phyloP scores from a whole-genome alignment of 2,888 invertebrate species.

The Calameuta pallipes region DNA sequence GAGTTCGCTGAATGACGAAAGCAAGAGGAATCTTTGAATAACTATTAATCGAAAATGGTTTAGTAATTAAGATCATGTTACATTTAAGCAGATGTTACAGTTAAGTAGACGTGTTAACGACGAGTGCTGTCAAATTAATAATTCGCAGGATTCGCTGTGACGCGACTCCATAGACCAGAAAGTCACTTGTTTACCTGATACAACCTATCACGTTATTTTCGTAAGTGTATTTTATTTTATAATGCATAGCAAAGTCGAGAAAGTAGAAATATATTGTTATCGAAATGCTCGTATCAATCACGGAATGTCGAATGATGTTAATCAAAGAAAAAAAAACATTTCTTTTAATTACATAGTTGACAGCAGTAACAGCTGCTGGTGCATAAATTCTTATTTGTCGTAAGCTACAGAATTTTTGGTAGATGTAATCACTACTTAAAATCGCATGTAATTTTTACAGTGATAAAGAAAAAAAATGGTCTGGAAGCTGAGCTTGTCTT shows the following conservation, averaged over 20 bases:
- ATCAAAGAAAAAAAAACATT: not conserved
- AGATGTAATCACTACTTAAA: not conserved
- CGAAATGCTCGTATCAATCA: too few species aligned
- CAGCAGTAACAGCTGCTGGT: not conserved
- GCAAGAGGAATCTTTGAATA: not conserved
- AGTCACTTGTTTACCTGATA: not conserved
- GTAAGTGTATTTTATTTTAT: not conserved
- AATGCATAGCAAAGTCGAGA: not conserved
- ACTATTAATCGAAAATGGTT: not conserved
- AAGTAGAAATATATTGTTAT: too few species aligned
- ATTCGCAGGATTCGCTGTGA: not conserved
- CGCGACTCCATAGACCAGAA: not conserved
- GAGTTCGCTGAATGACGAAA: not conserved
- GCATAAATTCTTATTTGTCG: not conserved
- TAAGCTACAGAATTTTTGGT: not conserved
- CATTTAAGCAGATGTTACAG: not conserved
- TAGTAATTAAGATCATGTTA: not conserved
- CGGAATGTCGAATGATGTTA: too few species aligned
- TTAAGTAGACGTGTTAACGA: not conserved
- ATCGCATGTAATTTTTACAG: not conserved
- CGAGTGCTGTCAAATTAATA: not conserved
- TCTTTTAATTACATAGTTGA: not conserved
- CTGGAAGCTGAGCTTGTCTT: constrained; percentile 28
- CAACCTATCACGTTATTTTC: not conserved
- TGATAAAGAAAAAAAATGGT: constrained; percentile 23